phyloP scores from a whole-genome alignment of 2,797 vertebrate genomes.

The Pogonophryne albipinna region DNA sequence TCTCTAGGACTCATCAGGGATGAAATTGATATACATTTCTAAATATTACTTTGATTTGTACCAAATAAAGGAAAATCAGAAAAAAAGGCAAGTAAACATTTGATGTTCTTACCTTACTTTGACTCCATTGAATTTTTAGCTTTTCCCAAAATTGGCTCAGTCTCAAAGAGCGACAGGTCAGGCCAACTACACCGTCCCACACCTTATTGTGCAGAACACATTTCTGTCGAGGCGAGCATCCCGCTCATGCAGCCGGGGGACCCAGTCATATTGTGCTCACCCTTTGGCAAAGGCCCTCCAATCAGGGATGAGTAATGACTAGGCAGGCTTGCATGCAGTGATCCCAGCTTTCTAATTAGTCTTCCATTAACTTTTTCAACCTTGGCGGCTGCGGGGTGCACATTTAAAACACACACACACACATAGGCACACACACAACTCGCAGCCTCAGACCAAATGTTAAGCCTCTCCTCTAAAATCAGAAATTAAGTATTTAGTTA shows the following conservation, averaged over 20 bases:
- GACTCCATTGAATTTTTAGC: background rate
- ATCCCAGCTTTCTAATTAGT: constrained; percentile 87
- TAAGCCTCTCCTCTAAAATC: constrained; percentile 36
- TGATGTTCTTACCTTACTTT: background rate
- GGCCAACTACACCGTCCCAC: constrained; percentile 22
- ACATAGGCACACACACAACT: constrained; percentile 21
- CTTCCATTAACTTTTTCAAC: constrained; percentile 87
- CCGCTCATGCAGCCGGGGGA: constrained; percentile 50
- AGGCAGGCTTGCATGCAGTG: constrained; percentile 80
- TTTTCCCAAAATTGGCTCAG: constrained; percentile 8
- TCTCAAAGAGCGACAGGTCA: constrained; percentile 36
- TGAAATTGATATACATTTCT: constrained; percentile 5
- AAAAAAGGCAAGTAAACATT: background rate
- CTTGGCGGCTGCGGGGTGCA: constrained; percentile 79
- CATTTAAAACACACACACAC: constrained; percentile 48
- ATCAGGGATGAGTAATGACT: constrained; percentile 87
- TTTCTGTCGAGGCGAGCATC: constrained; percentile 55
- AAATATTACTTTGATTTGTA: constrained; percentile 20
- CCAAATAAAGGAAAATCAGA: background rate
- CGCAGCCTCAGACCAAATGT: constrained; percentile 37
- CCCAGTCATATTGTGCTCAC: constrained; percentile 69
- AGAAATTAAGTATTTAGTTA: constrained; percentile 40
- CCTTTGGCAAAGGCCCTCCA: constrained; percentile 80
- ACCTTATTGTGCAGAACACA: constrained; percentile 55
- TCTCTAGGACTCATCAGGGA: constrained; percentile 1